Evolutionary conservation across 2,888 invertebrate species (phyloP).

Genomic region (Diadegma fenestrale): DNA sequence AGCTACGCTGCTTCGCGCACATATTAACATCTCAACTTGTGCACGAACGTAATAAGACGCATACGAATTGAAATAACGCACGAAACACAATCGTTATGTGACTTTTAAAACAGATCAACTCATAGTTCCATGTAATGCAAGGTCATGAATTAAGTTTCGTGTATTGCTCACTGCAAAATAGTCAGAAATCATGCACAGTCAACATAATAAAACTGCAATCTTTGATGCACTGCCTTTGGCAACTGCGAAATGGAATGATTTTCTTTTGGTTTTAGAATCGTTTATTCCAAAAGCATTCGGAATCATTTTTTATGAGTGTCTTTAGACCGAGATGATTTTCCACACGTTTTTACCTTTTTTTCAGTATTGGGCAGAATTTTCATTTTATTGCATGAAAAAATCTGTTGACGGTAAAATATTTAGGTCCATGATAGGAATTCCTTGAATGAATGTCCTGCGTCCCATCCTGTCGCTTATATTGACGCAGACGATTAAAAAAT

Average conservation of each 20-base stretch:
- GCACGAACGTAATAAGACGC: slow-evolving; percentile 1
- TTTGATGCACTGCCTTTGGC: too few relatives aligned
- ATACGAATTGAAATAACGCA: neutral
- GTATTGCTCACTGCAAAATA: neutral
- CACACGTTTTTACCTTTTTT: too few relatives aligned
- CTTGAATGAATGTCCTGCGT: too few relatives aligned
- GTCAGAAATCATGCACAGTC: neutral
- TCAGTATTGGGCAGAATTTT: too few relatives aligned
- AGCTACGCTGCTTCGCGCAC: neutral
- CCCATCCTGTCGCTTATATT: neutral
- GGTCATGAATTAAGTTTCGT: neutral
- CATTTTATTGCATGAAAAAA: too few relatives aligned
- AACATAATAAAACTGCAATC: neutral
- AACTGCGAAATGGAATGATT: too few relatives aligned
- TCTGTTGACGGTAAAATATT: too few relatives aligned
- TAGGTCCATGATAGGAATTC: too few relatives aligned
- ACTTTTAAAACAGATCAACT: neutral
- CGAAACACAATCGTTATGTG: neutral
- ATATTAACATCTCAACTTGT: slow-evolving; percentile 19
- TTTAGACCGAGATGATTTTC: too few relatives aligned
- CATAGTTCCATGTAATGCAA: neutral
- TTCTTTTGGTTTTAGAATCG: too few relatives aligned
- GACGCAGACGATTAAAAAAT: neutral
- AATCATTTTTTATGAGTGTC: too few relatives aligned
- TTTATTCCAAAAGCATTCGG: too few relatives aligned